These are phyloP conservation scores for Drosophila guanche DNA, from an alignment of 1,140 invertebrate species.

Conservation along the genomic window DNA sequence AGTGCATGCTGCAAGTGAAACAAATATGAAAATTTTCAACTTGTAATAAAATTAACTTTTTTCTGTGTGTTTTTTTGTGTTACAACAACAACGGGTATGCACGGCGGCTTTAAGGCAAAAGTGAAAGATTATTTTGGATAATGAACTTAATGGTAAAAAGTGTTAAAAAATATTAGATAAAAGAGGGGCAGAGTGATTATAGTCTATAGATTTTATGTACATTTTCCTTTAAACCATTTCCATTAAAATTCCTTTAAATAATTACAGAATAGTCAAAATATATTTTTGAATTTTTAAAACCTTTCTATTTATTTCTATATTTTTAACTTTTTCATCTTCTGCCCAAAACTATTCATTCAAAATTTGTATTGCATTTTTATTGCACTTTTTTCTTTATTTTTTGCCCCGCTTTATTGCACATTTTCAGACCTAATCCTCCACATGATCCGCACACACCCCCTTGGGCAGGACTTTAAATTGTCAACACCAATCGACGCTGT, in stretches of 20 bases:
- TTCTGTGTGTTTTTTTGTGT: conserved; percentile 33
- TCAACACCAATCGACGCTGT: conserved; percentile 27
- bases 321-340: too few species aligned
- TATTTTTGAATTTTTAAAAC: background rate
- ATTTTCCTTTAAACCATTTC: too few species aligned
- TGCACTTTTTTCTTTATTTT: background rate
- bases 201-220: too few species aligned
- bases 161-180: background rate
- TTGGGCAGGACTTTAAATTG: conserved; percentile 28
- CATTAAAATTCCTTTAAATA: background rate
- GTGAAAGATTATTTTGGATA: too few species aligned
- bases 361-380: background rate
- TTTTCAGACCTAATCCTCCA: background rate
- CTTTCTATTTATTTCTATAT: too few species aligned
- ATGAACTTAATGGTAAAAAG: background rate
- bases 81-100: conserved; percentile 48
- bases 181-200: too few species aligned
- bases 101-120: background rate
- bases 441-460: background rate
- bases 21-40: conserved; percentile 57
- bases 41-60: conserved; percentile 74
- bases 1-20: conserved; percentile 39
- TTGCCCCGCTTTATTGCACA: too few species aligned
- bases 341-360: too few species aligned
- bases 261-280: background rate